phyloP scores from a whole-genome alignment of 2,888 invertebrate species.

The Phytoseiulus persimilis region DNA sequence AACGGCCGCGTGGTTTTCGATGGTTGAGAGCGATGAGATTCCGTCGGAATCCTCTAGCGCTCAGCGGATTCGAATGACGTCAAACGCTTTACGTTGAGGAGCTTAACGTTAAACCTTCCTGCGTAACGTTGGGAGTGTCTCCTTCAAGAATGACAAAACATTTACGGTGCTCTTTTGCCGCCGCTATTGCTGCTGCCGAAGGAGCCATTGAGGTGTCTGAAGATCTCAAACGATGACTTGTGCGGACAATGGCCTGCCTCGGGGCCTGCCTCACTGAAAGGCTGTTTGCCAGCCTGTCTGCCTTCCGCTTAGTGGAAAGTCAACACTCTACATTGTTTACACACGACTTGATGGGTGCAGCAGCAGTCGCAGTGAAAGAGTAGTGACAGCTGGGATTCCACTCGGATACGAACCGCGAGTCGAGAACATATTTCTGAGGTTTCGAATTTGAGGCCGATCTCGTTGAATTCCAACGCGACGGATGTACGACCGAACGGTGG shows the following conservation, averaged over 20 bases:
- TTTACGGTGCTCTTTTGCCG: neutral
- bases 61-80: neutral
- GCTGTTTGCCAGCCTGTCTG: neutral
- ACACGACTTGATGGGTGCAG: conserved; percentile 5
- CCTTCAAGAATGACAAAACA: neutral
- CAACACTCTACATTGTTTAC: neutral
- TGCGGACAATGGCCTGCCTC: neutral
- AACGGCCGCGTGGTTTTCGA: too few relatives aligned
- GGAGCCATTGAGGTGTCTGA: neutral
- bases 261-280: neutral
- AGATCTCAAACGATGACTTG: neutral
- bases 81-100: neutral
- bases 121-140: neutral
- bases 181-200: neutral
- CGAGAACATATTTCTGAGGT: neutral
- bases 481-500: neutral
- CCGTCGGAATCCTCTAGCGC: neutral
- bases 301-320: neutral
- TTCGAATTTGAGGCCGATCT: neutral
- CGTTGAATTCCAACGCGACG: neutral
- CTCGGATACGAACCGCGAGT: neutral
- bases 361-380: neutral
- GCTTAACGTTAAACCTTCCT: neutral
- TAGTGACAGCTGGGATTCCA: neutral
- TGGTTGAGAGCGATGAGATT: neutral